phyloP scores from a whole-genome alignment of 2,888 invertebrate genomes.

The Pollenia amentaria region DNA sequence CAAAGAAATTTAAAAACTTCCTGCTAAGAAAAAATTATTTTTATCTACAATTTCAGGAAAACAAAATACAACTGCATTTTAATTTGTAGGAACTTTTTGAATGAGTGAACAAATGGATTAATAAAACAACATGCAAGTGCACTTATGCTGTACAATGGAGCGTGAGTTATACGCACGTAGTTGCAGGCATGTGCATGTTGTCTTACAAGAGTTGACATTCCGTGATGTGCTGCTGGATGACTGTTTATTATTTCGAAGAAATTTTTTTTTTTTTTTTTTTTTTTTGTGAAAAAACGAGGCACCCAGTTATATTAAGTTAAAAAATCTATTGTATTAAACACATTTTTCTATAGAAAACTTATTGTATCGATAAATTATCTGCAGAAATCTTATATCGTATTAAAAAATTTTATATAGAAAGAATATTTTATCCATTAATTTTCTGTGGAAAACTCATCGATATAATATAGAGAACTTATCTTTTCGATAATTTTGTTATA shows the following conservation, averaged over 20 bases:
- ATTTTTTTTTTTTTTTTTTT: background rate
- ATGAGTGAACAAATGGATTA: background rate
- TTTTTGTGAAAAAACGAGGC: background rate
- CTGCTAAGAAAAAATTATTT: constrained; percentile 24
- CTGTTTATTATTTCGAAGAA: background rate
- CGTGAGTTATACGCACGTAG: constrained; percentile 16
- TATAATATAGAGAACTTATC: no score
- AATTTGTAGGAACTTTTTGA: constrained; percentile 18
- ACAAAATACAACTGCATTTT: constrained; percentile 35
- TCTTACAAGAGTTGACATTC: constrained; percentile 17
- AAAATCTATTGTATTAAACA: no score
- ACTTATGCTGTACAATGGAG: constrained; percentile 25
- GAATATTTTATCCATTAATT: no score
- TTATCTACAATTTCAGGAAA: background rate
- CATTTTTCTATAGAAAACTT: background rate
- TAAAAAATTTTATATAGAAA: no score
- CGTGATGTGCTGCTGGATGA: background rate
- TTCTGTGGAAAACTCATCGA: no score
- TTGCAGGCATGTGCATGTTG: background rate
- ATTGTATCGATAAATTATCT: no score
- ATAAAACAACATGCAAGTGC: background rate
- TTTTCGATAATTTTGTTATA: no score
- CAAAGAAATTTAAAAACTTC: constrained; percentile 33
- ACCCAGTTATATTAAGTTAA: no score
- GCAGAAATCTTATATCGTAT: no score